These are phyloP conservation scores for Varanus komodoensis DNA, from an alignment of 2,113 vertebrate species.

Conservation along the genomic window DNA sequence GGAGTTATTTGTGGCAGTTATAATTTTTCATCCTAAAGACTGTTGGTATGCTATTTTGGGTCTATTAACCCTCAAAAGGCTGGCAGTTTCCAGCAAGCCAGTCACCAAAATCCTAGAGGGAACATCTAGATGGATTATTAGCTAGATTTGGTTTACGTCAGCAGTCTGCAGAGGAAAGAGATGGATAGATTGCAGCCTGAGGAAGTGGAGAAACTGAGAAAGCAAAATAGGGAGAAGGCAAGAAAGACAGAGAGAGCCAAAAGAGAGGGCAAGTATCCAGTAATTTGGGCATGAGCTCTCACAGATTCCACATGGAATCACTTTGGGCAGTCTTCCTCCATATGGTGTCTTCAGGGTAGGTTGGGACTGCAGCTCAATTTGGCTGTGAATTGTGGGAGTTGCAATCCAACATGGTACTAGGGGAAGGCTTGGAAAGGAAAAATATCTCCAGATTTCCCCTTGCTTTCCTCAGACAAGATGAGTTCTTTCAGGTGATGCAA, in stretches of 20 bases:
- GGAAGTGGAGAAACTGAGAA: neutral
- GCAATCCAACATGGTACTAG: neutral
- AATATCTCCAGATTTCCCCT: neutral
- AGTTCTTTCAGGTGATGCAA: neutral
- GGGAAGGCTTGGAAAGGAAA: neutral
- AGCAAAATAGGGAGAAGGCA: neutral
- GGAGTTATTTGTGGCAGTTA: constrained; percentile 6
- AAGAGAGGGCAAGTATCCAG: neutral
- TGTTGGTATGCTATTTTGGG: neutral
- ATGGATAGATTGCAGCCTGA: neutral
- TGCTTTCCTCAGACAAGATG: neutral
- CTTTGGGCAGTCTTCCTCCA: neutral
- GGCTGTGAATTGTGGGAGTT: neutral
- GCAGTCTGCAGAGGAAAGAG: neutral
- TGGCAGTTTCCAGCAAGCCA: constrained; percentile 5
- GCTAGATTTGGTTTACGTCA: neutral
- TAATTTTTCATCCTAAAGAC: constrained; percentile 6
- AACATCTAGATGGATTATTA: constrained; percentile 5
- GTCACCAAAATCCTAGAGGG: neutral
- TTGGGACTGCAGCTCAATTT: neutral
- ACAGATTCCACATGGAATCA: neutral
- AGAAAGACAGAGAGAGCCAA: no score
- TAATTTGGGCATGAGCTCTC: neutral
- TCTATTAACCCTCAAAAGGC: neutral
- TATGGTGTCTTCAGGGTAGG: neutral